Evolutionary conservation across 2,888 invertebrate species (phyloP).

Genomic region (Perizoma affinitatum): DNA sequence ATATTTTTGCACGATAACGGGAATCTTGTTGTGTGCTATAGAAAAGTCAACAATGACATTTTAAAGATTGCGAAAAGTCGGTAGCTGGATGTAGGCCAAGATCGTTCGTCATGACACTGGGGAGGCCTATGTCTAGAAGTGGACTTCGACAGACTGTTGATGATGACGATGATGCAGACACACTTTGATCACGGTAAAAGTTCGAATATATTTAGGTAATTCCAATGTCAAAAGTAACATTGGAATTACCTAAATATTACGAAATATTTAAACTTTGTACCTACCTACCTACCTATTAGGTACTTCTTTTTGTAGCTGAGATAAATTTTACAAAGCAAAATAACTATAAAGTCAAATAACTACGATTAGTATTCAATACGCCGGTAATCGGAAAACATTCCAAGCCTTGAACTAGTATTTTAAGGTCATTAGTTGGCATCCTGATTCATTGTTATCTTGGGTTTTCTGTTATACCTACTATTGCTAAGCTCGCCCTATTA

Average conservation of each 20-base stretch:
- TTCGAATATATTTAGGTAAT: too few relatives aligned
- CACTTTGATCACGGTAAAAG: neutral
- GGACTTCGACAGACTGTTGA: too few relatives aligned
- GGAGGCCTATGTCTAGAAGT: too few relatives aligned
- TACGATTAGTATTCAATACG: conserved; percentile 6
- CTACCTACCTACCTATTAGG: neutral
- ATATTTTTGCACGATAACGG: too few relatives aligned
- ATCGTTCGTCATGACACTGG: too few relatives aligned
- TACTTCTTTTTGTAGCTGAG: neutral
- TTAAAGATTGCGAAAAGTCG: too few relatives aligned
- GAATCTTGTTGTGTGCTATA: too few relatives aligned
- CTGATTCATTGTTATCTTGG: conserved; percentile 23
- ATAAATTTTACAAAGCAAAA: conserved; percentile 12
- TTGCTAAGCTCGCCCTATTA: too few relatives aligned
- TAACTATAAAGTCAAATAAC: conserved; percentile 8
- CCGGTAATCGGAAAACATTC: conserved; percentile 26
- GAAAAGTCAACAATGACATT: too few relatives aligned
- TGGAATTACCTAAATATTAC: neutral
- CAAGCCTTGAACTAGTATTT: conserved; percentile 34
- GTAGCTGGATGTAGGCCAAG: too few relatives aligned
- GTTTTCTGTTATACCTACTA: conserved; percentile 11
- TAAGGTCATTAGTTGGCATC: conserved; percentile 29
- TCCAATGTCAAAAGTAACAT: neutral
- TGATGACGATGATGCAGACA: too few relatives aligned
- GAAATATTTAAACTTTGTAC: neutral